Evolutionary conservation across 2,888 invertebrate genomes (phyloP).

Genomic region (Nomada flava): DNA sequence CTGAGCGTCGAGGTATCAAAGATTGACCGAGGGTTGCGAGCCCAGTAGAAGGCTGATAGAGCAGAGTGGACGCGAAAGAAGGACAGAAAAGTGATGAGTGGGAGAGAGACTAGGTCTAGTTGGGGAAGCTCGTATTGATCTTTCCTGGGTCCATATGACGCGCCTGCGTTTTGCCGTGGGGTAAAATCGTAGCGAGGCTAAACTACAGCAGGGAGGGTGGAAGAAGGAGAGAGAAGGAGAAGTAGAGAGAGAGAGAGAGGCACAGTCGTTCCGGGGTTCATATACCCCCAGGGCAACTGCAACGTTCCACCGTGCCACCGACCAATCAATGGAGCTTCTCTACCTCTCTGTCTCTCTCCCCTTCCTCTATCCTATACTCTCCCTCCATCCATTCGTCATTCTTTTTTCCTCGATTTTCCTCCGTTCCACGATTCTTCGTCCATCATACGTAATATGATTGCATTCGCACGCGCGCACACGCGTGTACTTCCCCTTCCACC

Average conservation of each 20-base stretch:
- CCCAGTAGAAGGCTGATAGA: conserved; percentile 49
- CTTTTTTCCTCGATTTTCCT: conserved; percentile 56
- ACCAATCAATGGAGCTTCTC: conserved; percentile 83
- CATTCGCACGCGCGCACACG: conserved; percentile 34
- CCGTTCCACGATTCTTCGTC: conserved; percentile 45
- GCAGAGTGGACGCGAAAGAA: conserved; percentile 35
- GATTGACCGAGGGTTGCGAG: conserved; percentile 55
- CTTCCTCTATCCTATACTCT: conserved; percentile 37
- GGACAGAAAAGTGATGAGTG: conserved; percentile 30
- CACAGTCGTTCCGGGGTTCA: conserved; percentile 78
- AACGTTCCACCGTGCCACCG: conserved; percentile 77
- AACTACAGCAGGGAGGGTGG: conserved; percentile 53
- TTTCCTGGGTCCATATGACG: conserved; percentile 83
- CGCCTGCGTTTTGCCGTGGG: conserved; percentile 78
- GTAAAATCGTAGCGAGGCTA: conserved; percentile 72
- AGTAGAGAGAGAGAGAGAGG: conserved; percentile 46
- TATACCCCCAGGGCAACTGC: conserved; percentile 80
- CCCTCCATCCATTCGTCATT: conserved; percentile 59
- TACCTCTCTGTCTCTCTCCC: conserved; percentile 53
- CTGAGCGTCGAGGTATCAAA: conserved; percentile 55
- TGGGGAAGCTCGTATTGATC: conserved; percentile 81
- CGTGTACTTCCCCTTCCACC: background rate
- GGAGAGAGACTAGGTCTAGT: conserved; percentile 62
- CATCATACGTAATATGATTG: conserved; percentile 59
- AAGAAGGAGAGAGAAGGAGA: conserved; percentile 58